Conservation (phyloP, 1,140 invertebrate species). For the Ceratosolen fusciceps region DNA sequence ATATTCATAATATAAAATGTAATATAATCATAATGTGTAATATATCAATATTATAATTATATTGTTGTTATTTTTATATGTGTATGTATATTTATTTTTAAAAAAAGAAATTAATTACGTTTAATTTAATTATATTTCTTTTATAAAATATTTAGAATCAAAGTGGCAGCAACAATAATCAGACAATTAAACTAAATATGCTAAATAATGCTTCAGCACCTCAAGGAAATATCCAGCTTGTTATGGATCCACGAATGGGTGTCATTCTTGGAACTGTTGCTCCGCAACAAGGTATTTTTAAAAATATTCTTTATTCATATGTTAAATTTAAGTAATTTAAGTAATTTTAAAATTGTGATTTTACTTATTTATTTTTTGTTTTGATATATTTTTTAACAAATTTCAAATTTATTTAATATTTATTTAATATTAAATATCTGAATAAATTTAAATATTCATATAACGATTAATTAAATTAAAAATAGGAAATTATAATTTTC, state of each 20-base stretch:
- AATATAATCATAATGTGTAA: no score
- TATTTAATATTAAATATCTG: no score
- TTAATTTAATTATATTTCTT: constrained; percentile 12
- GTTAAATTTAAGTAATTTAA: background rate
- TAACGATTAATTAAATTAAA: background rate
- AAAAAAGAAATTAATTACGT: constrained; percentile 32
- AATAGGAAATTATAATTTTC: constrained; percentile 9
- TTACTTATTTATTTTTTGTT: no score
- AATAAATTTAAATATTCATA: background rate
- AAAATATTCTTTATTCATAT: constrained; percentile 3
- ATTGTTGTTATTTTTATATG: no score
- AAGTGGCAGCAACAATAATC: constrained; percentile 54
- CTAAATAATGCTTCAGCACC: constrained; percentile 61
- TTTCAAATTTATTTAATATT: no score
- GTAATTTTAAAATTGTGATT: constrained; percentile 3
- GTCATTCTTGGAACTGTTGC: constrained; percentile 70
- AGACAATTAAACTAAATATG: constrained; percentile 67
- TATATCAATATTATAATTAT: no score
- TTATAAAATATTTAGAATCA: constrained; percentile 52
- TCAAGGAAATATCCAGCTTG: constrained; percentile 70
- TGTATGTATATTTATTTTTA: constrained; percentile 1
- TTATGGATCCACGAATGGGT: constrained; percentile 72
- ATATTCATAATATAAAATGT: no score
- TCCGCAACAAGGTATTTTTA: constrained; percentile 60
- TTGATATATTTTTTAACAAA: no score